A percentile compares a stretch with the other conserved stretches of the same genome.
phyloP scores from a whole-genome alignment of 2,113 vertebrate genomes.

The Dromas ardeola region DNA sequence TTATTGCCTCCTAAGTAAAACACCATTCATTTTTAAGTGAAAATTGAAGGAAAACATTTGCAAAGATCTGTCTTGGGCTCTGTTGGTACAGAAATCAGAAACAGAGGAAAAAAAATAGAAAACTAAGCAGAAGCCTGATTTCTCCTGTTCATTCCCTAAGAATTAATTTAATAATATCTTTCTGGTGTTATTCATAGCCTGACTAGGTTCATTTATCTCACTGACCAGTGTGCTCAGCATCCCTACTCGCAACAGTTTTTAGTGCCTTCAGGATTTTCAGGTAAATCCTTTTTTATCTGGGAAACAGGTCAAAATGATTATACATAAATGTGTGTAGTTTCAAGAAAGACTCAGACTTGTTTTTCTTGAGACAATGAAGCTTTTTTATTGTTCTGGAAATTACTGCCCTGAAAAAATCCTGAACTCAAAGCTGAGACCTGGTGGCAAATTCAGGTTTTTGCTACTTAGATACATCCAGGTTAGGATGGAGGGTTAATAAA shows the following conservation, averaged over 20 bases:
- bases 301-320: not conserved
- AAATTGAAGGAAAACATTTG: constrained; percentile 25
- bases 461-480: too few relatives aligned
- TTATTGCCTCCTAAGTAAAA: constrained; percentile 5
- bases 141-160: not conserved
- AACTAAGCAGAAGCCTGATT: not conserved
- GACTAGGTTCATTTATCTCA: constrained; percentile 37
- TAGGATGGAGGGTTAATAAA: not conserved
- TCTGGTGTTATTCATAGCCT: not conserved
- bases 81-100: not conserved
- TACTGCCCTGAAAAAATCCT: not conserved
- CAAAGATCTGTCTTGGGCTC: not conserved
- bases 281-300: not conserved
- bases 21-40: constrained; percentile 8
- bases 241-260: not conserved
- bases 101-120: not conserved
- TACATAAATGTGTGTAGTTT: not conserved
- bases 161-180: constrained; percentile 24
- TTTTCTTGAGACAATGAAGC: not conserved
- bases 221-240: not conserved
- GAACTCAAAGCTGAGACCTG: not conserved
- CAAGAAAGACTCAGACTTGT: not conserved
- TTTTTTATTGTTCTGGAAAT: not conserved
- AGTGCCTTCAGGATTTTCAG: not conserved
- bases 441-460: not conserved